phyloP scores from a whole-genome alignment of 2,113 vertebrate genomes.

The Myotis yumanensis region DNA sequence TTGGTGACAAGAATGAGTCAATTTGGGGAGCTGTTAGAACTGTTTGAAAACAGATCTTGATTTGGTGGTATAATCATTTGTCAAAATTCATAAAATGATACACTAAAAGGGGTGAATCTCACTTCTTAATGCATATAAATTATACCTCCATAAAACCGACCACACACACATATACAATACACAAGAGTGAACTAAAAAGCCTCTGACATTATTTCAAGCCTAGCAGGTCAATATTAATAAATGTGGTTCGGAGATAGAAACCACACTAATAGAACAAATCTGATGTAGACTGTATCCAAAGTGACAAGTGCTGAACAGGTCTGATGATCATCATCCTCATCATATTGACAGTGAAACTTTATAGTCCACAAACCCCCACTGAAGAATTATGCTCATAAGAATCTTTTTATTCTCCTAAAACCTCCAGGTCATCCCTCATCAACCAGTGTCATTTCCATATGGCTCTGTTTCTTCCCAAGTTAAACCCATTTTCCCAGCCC shows the following conservation, averaged over 20 bases:
- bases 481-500: not conserved
- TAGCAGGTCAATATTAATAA: not conserved
- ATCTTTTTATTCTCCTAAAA: not conserved
- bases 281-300: not conserved
- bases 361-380: not conserved
- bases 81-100: not conserved
- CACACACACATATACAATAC: not conserved
- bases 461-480: not conserved
- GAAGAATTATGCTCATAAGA: not conserved
- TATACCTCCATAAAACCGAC: not conserved
- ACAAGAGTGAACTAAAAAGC: not conserved
- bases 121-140: not conserved
- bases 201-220: constrained; percentile 1
- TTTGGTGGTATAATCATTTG: not conserved
- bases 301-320: not conserved
- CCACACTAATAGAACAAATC: not conserved
- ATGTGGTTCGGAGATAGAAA: not conserved
- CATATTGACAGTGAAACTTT: not conserved
- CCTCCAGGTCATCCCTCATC: not conserved
- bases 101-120: not conserved
- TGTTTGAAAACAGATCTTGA: not conserved
- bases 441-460: not conserved
- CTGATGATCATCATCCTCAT: not conserved
- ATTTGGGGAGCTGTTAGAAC: not conserved
- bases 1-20: not conserved